Conservation (phyloP, 2,888 invertebrate genomes). For the Tortrix viridana region DNA sequence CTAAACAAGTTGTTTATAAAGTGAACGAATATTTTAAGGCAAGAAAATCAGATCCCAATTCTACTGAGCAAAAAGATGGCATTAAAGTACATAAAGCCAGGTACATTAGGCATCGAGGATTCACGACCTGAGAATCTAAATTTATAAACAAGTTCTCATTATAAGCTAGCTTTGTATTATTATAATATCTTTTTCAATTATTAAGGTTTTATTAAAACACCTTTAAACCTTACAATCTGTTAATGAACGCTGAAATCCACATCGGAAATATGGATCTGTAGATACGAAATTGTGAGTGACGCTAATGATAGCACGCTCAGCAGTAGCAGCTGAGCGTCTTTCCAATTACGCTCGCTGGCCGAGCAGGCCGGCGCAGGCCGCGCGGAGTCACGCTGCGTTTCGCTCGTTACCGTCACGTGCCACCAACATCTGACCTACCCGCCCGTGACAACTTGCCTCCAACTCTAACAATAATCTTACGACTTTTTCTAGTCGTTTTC, state of each 20-base stretch:
- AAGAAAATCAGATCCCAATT: no score
- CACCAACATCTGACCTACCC: constrained; percentile 70
- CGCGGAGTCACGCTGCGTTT: constrained; percentile 72
- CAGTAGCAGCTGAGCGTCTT: constrained; percentile 65
- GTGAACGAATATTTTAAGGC: no score
- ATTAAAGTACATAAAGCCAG: no score
- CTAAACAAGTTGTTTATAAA: no score
- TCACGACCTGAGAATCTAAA: no score
- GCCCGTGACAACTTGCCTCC: constrained; percentile 64
- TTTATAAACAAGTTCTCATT: no score
- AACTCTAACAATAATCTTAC: constrained; percentile 32
- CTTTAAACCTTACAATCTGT: no score
- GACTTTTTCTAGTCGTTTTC: constrained; percentile 18
- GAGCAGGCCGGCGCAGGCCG: constrained; percentile 47
- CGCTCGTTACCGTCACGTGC: constrained; percentile 77
- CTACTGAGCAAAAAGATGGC: no score
- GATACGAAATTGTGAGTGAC: constrained; percentile 77
- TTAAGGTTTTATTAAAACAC: no score
- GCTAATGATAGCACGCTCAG: constrained; percentile 78
- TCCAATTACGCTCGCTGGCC: constrained; percentile 69
- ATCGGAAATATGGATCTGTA: constrained; percentile 44
- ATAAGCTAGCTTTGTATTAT: no score
- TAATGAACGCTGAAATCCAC: constrained; percentile 37
- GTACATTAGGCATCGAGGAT: no score
- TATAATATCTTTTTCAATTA: no score